A percentile compares a stretch with the other conserved stretches of the same genome.
Evolutionary conservation across 2,888 invertebrate species (phyloP).

Genomic region (Alitta virens): DNA sequence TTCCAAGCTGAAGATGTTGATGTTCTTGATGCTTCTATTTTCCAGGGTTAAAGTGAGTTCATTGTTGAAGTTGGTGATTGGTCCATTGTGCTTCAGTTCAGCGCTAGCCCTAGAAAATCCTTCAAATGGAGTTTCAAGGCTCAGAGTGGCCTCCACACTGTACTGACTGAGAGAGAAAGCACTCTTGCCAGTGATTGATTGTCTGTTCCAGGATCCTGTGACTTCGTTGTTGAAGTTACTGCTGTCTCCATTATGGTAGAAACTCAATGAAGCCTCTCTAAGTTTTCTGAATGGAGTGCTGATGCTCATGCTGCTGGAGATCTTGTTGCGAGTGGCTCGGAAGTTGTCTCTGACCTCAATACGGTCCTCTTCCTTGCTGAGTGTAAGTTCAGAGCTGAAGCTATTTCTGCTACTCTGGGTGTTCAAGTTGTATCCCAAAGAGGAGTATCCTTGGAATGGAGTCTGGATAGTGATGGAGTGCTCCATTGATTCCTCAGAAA

Average conservation of each 20-base stretch:
- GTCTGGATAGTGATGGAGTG: conserved; percentile 1
- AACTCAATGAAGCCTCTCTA: no score
- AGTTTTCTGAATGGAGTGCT: no score
- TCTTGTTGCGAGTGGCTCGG: no score
- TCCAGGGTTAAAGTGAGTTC: neutral
- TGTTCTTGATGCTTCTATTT: neutral
- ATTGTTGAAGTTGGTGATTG: neutral
- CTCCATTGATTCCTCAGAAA: no score
- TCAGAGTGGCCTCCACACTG: neutral
- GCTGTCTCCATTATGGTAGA: neutral
- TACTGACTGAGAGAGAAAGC: neutral
- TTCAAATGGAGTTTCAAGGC: neutral
- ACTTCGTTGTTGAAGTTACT: neutral
- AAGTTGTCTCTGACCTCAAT: no score
- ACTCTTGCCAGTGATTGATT: neutral
- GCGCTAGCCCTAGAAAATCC: neutral
- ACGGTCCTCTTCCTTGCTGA: neutral
- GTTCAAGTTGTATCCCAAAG: conserved; percentile 14
- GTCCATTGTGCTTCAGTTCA: neutral
- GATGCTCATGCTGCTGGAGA: no score
- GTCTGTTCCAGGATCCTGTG: neutral
- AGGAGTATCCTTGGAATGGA: conserved; percentile 17
- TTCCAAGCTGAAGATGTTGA: neutral
- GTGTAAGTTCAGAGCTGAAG: neutral
- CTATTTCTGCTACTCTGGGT: neutral